Conservation (phyloP, 2,113 vertebrate genomes). For the Etheostoma spectabile region DNA sequence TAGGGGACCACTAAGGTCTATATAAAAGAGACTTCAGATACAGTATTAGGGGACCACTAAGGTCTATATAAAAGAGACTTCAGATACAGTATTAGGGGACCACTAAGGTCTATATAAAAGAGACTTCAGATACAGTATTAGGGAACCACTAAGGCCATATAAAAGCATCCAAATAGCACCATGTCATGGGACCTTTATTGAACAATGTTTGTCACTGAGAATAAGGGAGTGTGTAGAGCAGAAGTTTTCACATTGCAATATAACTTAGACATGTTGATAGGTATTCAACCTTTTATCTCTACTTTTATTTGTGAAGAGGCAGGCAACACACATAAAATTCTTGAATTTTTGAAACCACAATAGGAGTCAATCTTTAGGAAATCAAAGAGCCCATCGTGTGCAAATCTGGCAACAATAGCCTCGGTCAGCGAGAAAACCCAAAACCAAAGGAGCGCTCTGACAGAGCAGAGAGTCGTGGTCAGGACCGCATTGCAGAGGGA, state of each 20-base stretch:
- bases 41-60: no score
- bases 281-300: not conserved
- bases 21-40: no score
- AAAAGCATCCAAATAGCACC: no score
- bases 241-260: not conserved
- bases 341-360: not conserved
- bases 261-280: not conserved
- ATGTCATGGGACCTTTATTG: no score
- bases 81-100: no score
- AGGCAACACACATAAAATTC: not conserved
- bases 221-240: no score
- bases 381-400: not conserved
- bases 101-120: no score
- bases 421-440: not conserved
- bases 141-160: no score
- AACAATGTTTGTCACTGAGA: not conserved
- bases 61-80: no score
- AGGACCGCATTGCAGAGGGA: not conserved
- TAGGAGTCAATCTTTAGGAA: not conserved
- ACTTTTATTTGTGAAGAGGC: not conserved
- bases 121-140: no score
- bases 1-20: no score
- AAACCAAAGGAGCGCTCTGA: conserved; percentile 17
- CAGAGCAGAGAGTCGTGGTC: not conserved
- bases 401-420: conserved; percentile 13